phyloP scores from a whole-genome alignment of 2,113 vertebrate species.

The Myotis davidii region DNA sequence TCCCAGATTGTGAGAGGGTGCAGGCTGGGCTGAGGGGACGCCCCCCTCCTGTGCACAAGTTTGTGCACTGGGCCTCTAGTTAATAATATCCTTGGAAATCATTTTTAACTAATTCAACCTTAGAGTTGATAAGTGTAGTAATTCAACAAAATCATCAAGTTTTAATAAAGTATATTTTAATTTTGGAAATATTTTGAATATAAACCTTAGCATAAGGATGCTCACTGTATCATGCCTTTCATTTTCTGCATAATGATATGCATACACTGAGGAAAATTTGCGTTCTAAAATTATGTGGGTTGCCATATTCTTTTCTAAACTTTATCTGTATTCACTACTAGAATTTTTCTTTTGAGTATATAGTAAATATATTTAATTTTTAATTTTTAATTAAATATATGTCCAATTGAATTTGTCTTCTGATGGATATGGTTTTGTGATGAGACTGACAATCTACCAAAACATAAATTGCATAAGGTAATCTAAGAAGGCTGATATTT shows the following conservation, averaged over 20 bases:
- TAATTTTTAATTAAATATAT: not conserved
- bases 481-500: not conserved
- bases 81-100: not conserved
- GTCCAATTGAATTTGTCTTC: not conserved
- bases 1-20: too few relatives aligned
- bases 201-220: not conserved
- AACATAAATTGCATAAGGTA: not conserved
- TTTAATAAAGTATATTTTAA: not conserved
- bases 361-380: not conserved
- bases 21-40: too few relatives aligned
- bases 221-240: not conserved
- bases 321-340: not conserved
- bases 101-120: not conserved
- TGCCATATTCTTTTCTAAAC: not conserved
- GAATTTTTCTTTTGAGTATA: not conserved
- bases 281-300: not conserved
- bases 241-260: not conserved
- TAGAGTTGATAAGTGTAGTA: not conserved
- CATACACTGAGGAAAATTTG: not conserved
- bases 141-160: not conserved
- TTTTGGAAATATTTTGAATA: slow-evolving; percentile 32
- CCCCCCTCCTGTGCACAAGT: too few relatives aligned
- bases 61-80: too few relatives aligned
- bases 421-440: not conserved
- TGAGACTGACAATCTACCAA: not conserved